phyloP scores from a whole-genome alignment of 2,113 vertebrate species.

The Ahaetulla prasina region DNA sequence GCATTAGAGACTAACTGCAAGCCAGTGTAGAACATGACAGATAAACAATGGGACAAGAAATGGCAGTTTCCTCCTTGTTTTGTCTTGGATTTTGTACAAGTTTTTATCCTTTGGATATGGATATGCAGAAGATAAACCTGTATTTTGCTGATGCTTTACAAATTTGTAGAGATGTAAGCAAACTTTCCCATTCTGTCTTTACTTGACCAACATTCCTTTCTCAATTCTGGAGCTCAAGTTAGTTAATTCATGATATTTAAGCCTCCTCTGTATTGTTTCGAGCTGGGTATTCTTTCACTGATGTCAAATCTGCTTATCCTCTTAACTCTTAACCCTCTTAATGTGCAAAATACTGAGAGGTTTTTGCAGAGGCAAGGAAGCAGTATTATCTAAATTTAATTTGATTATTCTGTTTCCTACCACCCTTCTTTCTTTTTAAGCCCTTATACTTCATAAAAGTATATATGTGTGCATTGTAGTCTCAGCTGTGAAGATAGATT shows the following conservation, averaged over 20 bases:
- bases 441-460: not conserved
- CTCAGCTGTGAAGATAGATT: too few species aligned
- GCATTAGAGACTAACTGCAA: not conserved
- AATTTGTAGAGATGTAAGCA: not conserved
- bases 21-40: not conserved
- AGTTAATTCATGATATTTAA: conserved; percentile 2
- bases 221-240: not conserved
- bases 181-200: not conserved
- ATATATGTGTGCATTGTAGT: not conserved
- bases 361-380: conserved; percentile 15
- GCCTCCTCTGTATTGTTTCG: not conserved
- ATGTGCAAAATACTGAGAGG: conserved; percentile 47
- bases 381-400: not conserved
- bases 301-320: conserved; percentile 25
- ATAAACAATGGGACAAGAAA: not conserved
- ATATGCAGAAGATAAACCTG: not conserved
- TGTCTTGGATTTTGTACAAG: not conserved
- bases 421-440: not conserved
- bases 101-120: not conserved
- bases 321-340: conserved; percentile 23
- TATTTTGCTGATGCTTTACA: not conserved
- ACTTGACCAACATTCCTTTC: not conserved
- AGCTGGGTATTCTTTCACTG: conserved; percentile 6
- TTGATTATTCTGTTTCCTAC: not conserved
- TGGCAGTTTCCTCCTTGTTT: not conserved